Percentiles rank a stretch among this genome's conserved stretches.
These are phyloP conservation scores for Invenusta paracnida DNA, from an alignment of 2,888 invertebrate species.

Conservation along the genomic window DNA sequence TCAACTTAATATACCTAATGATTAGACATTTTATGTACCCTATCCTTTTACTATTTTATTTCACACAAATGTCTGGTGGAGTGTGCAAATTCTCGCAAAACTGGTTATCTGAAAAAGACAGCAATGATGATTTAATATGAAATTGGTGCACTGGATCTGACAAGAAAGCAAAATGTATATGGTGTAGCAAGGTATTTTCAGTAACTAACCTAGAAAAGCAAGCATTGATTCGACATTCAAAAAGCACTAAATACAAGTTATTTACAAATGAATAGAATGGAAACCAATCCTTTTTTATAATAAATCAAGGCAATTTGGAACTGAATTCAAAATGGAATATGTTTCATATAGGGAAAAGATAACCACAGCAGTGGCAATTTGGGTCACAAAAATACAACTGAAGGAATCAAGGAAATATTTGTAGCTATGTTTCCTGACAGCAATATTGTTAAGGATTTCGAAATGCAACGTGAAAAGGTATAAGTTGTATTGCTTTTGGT, in stretches of 20 bases:
- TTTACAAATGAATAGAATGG: neutral
- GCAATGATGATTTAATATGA: neutral
- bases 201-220: neutral
- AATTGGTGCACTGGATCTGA: neutral
- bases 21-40: neutral
- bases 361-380: neutral
- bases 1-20: neutral
- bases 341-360: neutral
- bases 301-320: neutral
- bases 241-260: neutral
- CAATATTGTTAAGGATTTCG: neutral
- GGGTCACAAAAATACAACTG: neutral
- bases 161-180: neutral
- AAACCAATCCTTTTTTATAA: neutral
- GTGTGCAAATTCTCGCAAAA: neutral
- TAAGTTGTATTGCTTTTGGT: neutral
- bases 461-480: neutral
- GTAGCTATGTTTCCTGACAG: neutral
- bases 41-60: too few relatives aligned
- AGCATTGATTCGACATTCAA: neutral
- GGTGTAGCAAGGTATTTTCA: neutral
- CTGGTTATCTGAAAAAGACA: neutral
- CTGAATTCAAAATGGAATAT: neutral
- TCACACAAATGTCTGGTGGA: neutral
- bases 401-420: neutral